Conservation (phyloP, 2,888 invertebrate genomes). For the Bombylius discolor region DNA sequence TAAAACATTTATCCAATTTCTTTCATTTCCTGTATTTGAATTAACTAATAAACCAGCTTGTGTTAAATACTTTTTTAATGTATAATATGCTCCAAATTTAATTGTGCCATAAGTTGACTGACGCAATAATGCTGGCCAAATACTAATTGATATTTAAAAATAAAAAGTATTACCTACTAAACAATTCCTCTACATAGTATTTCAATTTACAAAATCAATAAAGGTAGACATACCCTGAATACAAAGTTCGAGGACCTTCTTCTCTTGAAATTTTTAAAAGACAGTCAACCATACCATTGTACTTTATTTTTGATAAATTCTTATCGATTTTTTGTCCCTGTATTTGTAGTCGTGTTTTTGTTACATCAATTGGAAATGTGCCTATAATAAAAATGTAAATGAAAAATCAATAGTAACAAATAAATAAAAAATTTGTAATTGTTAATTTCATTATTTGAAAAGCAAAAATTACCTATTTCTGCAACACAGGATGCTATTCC, state of each 20-base stretch:
- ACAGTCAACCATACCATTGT: slow-evolving; percentile 87
- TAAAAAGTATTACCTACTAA: not conserved
- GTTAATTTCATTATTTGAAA: not conserved
- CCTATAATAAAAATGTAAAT: slow-evolving; percentile 40
- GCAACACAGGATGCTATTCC: slow-evolving; percentile 87
- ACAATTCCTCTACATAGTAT: not conserved
- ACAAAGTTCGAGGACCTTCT: slow-evolving; percentile 75
- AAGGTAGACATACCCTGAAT: slow-evolving; percentile 56
- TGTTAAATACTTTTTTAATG: slow-evolving; percentile 59
- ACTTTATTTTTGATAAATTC: slow-evolving; percentile 59
- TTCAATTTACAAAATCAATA: not conserved
- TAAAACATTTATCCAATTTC: slow-evolving; percentile 54
- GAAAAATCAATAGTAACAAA: not conserved
- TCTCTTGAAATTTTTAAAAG: slow-evolving; percentile 71
- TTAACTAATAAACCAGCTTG: slow-evolving; percentile 38
- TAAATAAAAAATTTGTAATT: not conserved
- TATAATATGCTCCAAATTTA: slow-evolving; percentile 92
- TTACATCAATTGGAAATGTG: slow-evolving; percentile 93
- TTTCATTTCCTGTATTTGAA: slow-evolving; percentile 38
- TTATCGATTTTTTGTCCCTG: slow-evolving; percentile 81
- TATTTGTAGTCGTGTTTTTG: slow-evolving; percentile 86
- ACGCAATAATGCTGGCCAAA: slow-evolving; percentile 81
- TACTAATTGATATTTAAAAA: slow-evolving; percentile 41
- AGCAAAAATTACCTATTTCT: slow-evolving; percentile 64
- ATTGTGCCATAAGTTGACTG: slow-evolving; percentile 94